Conservation (phyloP, 2,888 invertebrate genomes). For the Trissoscelio sp. region DNA sequence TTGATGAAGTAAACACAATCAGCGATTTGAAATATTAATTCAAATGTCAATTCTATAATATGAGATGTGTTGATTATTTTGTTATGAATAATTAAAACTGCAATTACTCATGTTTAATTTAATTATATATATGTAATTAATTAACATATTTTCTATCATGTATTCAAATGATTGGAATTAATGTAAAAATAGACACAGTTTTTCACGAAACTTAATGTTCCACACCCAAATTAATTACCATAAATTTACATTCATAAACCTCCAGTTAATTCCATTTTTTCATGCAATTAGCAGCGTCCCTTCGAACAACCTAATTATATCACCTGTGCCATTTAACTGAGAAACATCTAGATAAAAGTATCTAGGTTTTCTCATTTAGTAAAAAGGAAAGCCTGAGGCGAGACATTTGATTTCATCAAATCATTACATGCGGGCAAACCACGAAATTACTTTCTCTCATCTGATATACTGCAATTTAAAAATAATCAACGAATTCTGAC, state of each 20-base stretch:
- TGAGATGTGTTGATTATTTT: no score
- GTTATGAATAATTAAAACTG: no score
- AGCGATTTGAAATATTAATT: no score
- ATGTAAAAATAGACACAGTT: background rate
- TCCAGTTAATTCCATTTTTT: background rate
- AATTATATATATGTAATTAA: no score
- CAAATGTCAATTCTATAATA: no score
- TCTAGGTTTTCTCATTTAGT: background rate
- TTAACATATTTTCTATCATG: no score
- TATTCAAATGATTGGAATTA: no score
- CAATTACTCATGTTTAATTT: no score
- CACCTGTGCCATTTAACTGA: background rate
- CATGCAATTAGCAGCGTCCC: background rate
- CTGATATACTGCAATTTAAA: constrained; percentile 3
- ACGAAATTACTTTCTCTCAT: background rate
- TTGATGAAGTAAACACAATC: no score
- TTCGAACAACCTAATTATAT: background rate
- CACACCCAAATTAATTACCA: background rate
- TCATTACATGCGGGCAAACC: background rate
- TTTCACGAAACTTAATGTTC: background rate
- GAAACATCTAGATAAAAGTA: background rate
- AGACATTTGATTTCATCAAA: background rate
- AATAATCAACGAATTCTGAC: background rate
- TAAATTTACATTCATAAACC: background rate
- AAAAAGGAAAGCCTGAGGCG: background rate